Evolutionary conservation across 1,140 invertebrate genomes (phyloP), one percentile per base, ranked within the genome.

Genomic region (Drosophila pseudoobscura): DNA sequence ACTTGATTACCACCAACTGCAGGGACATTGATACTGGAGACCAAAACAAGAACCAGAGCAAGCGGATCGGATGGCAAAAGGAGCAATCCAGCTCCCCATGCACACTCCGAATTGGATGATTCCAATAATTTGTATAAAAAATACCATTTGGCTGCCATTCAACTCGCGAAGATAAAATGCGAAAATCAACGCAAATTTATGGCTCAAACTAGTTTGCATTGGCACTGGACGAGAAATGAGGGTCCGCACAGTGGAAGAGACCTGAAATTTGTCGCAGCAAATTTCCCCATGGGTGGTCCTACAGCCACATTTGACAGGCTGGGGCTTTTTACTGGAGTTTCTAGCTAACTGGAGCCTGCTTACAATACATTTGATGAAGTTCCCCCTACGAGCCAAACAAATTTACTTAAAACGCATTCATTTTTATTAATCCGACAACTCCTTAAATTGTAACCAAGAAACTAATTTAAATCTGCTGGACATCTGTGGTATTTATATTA

Each of bases 111-210:
- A 57, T 44, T 54, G 15, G 46, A 44, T 50, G 50, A 26, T 78
- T 54, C n/a, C 43, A 56, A 70, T 79, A 69, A 49, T 69, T 75
- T 79, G 58, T 79, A 51, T 68, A 65, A 53, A 60, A 61, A 69
- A 70, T 44, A 56, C 29, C 41, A 63, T 77, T 73, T 57, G 11
- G 58, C 62, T 80, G 78, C 78, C 78, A 80, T 75, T 80, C 77
- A 80, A 80, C 70, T 52, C 65, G 52, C 52, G 58, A 47, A 75
- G 59, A 80, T 65, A 75, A 75, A 75, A 58, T 55, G 55, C 78
- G 54, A 70, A 79, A 79, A 75, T 79, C 55, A 79, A 80, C 56
- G 72, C 53, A 51, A 76, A 76, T 76, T 70, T 80, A 80, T 76
- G 57, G 49, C 49, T 44, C 29, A 80, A 80, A 72, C 78, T 75